Evolutionary conservation across 2,888 invertebrate species (phyloP), one percentile per base, ranked within the genome.

Genomic region (Choreutis nemorana): DNA sequence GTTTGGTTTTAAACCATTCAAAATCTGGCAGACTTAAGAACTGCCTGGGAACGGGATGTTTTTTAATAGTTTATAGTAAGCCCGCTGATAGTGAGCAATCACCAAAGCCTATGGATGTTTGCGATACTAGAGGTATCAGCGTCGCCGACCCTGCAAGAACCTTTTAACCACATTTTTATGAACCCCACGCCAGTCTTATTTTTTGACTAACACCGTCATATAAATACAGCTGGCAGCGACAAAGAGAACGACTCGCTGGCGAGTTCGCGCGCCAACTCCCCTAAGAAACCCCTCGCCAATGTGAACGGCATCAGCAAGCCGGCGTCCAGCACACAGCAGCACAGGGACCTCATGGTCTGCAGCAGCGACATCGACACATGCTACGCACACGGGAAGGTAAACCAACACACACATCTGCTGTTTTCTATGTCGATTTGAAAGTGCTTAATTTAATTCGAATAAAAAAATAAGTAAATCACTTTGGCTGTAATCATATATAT

Each of bases 331-430:
- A 42, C 63, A 33, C 68, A 68, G 24, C 59, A 55, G 25, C 57
- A 65, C 26, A 50, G 70, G 8, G 81, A 86, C 2, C 62, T 87
- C 11, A 62, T 83, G 24, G 81, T 90, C 57, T 94, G 93, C 52
- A 87, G 86, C 1, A 87, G 89, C 0, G 83, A 89, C 42, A 60
- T 71, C 0, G 58, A 60, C 25, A 83, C 82, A 1, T 96, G 96
- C 55, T 81, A 83, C 1, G 89, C 95, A 2, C 96, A 96, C 52
- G 83, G 77, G 0, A 72, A 66, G 60, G 75, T 71, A 24, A 34
- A 36, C 3, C 0, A 7, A n/a, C 1, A 8, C n/a, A n/a, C n/a
- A n/a, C 3, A 9, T 12, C n/a, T 2, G 3, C 5, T 15, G 3
- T 2, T 7, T 14, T 3, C 22, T 4, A 16, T 22, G 8, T 9